Evolutionary conservation across 2,113 vertebrate genomes (phyloP), one percentile per base, ranked within the genome.

Genomic region (Danionella cerebrum): DNA sequence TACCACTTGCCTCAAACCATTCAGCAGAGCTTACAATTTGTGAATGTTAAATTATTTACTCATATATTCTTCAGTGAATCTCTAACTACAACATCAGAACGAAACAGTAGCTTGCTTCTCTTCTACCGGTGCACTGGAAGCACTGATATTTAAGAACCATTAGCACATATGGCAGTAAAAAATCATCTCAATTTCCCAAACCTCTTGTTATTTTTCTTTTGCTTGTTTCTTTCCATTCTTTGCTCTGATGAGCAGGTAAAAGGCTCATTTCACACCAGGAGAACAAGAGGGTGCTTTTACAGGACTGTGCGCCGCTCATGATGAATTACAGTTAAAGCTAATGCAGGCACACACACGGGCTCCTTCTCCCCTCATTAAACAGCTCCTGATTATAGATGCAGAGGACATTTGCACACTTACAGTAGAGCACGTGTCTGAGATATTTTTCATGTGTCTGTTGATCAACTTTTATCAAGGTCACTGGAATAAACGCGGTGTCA

Each of bases 151-250:
- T 4, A 51, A 51, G 24, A 7, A 51, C 7, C 27, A 31, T 31
- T 52, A 31, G 14, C 27, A 31, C 2, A 8, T 16, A 6, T 27
- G 2, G 7, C n/a, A 52, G 8, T 14, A 31, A 31, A 42, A 27
- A 14, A 18, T 52, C 2, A 31, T 33, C 27, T 33, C 16, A 9
- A 29, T 53, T 53, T 25, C n/a, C 50, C 2, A 14, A 4, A 3
- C 6, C 22, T 31, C 2, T 19, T 10, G 6, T 24, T 64, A 21
- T 69, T 69, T 36, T 47, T 36, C 29, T 58, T 16, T 4, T 58
- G 14, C 14, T 59, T 29, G 42, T 59, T 59, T 29, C 5, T 60
- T 60, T 31, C 57, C 57, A 60, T 60, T 60, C 18, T 27, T 59
- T 59, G 55, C 7, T 59, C 38, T 41, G 10, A 22, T 29, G 29